A percentile compares a stretch with the other conserved stretches of the same genome.
Evolutionary conservation across 2,113 vertebrate genomes (phyloP).

Genomic region (Bambusicola thoracicus): DNA sequence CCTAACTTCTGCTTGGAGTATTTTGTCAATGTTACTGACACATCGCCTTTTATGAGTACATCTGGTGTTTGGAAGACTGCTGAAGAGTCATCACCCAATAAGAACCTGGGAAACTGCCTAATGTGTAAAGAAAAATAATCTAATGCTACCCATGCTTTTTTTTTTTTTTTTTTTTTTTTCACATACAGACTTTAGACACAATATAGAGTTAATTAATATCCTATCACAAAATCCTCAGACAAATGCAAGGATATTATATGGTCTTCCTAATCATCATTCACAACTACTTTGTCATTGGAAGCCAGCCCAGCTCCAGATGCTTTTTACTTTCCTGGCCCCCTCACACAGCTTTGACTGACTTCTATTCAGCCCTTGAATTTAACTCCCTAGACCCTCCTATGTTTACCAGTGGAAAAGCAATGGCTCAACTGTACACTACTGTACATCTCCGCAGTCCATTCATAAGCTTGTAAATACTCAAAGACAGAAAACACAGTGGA

Average conservation of each 20-base stretch:
- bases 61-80: background rate
- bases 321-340: constrained; percentile 5
- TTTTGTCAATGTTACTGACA: constrained; percentile 35
- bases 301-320: background rate
- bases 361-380: constrained; percentile 44
- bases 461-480: background rate
- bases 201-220: constrained; percentile 17
- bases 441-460: background rate
- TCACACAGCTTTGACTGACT: background rate
- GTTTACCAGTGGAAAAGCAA: constrained; percentile 21
- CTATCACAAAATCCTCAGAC: background rate
- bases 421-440: background rate
- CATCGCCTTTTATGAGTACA: constrained; percentile 16
- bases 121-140: background rate
- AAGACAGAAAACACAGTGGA: constrained; percentile 21
- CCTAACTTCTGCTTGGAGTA: background rate
- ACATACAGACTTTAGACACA: background rate
- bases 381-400: background rate
- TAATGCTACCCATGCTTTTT: background rate
- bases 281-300: background rate
- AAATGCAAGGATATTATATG: background rate
- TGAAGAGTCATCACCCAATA: background rate
- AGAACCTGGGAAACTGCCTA: background rate
- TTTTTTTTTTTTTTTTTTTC: background rate
- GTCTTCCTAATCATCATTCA: constrained; percentile 31